These are phyloP conservation scores for Thermophis baileyi DNA, from an alignment of 2,113 vertebrate species.

Conservation along the genomic window DNA sequence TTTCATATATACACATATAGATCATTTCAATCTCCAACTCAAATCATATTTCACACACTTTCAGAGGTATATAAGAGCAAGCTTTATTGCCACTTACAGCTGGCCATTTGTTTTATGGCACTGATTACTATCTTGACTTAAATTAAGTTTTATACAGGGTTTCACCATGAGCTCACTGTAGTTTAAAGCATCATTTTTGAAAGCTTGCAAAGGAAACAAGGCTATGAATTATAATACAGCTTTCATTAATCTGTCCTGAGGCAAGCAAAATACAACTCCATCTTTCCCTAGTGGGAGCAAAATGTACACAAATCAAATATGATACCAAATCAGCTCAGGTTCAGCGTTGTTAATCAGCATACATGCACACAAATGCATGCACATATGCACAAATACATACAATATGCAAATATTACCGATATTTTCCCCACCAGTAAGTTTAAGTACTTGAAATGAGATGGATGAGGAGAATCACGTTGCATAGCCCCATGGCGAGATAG, in stretches of 20 bases:
- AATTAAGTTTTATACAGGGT: background rate
- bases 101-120: background rate
- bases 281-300: background rate
- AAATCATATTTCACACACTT: background rate
- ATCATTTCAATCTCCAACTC: background rate
- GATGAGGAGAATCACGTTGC: slow-evolving; percentile 51
- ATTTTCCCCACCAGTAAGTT: slow-evolving; percentile 19
- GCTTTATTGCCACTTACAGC: background rate
- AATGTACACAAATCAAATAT: background rate
- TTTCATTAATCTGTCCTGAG: background rate
- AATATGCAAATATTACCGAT: background rate
- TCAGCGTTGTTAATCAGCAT: background rate
- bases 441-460: slow-evolving; percentile 33
- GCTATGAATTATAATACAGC: background rate
- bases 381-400: background rate
- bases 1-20: background rate
- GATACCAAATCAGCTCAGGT: background rate
- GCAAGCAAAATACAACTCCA: background rate
- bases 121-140: background rate
- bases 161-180: background rate
- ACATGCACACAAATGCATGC: background rate
- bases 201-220: background rate
- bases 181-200: background rate
- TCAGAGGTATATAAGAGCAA: background rate
- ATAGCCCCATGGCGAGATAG: background rate